Base-by-base conservation (phyloP, 2,888 invertebrate genomes). In the Rhingia campestris region DNA sequence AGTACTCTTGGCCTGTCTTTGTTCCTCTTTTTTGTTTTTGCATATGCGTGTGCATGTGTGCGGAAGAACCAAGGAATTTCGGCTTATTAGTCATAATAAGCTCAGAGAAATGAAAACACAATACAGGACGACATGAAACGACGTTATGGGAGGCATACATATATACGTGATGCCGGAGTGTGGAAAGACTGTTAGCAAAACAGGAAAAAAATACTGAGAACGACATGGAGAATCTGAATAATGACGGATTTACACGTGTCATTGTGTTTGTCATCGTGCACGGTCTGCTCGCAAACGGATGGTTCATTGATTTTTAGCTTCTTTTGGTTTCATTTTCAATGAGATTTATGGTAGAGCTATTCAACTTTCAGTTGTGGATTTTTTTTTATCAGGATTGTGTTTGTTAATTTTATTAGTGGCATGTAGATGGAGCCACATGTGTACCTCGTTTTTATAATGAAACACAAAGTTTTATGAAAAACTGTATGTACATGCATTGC, bases 271-370 rank as follows among this genome's bases (percentile, higher is more conserved):
- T 41, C 6, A 54, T 14, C 12, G 32, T 45, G 39, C 66, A 73
- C 47, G 66, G 66, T 72, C 58, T 81, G 51, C 59, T 66, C 66
- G 70, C 54, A 49, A 32, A 41, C 9, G 49, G 54, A 76, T 43
- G 81, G 81, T 77, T 77, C 72, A 77, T 77, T 82, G 77, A 61
- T 54, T 22, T 67, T 76, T 43, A 63, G 49, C 61, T 63, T 51
- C 72, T 72, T 75, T 67, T 67, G 77, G 77, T 77, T 82, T 82
- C 72, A 73, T 61, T 82, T 82, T 82, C 67, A 77, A 59, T 45
- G 64, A 64, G 51, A 58, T 33, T 22, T 49, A 22, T 4, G 12
- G 14, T 47, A 3, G 14, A 4, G 41, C 41, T 10, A 41, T 22
- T 22, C 22, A 41, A 41, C 10, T 41, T 41, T 41, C 7, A 9